Conservation (phyloP, 2,888 invertebrate genomes). For the Noctuana brunneofusca region DNA sequence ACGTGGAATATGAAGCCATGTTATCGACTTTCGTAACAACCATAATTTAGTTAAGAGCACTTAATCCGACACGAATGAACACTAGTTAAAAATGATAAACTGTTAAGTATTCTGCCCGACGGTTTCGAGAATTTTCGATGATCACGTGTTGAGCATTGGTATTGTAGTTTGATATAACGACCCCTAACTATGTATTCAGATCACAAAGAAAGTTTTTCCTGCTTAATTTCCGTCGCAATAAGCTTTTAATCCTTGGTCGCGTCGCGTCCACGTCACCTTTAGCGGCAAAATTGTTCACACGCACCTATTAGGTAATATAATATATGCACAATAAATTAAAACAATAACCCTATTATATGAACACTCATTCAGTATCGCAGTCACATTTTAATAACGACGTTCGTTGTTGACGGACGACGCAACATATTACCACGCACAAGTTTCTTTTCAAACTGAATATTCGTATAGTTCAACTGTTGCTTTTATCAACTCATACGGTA, state of each 20-base stretch:
- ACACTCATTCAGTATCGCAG: slow-evolving; percentile 68
- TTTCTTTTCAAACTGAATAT: slow-evolving; percentile 75
- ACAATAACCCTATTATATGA: slow-evolving; percentile 53
- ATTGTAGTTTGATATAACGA: slow-evolving; percentile 41
- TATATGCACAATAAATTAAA: slow-evolving; percentile 55
- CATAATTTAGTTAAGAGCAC: slow-evolving; percentile 74
- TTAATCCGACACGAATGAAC: slow-evolving; percentile 63
- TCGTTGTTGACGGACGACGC: slow-evolving; percentile 50
- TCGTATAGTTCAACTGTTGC: slow-evolving; percentile 74
- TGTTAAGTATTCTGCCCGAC: slow-evolving; percentile 52
- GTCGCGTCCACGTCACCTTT: slow-evolving; percentile 73
- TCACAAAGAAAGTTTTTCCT: slow-evolving; percentile 67
- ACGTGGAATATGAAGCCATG: slow-evolving; percentile 79
- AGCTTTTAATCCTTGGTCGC: slow-evolving; percentile 71
- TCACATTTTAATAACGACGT: slow-evolving; percentile 75
- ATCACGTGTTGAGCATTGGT: slow-evolving; percentile 57
- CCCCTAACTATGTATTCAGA: slow-evolving; percentile 56
- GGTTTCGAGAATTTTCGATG: slow-evolving; percentile 74
- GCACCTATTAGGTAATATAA: slow-evolving; percentile 39
- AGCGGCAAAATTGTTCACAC: slow-evolving; percentile 53
- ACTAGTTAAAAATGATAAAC: slow-evolving; percentile 59
- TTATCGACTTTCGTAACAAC: slow-evolving; percentile 79
- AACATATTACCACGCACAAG: slow-evolving; percentile 54
- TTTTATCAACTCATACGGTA: slow-evolving; percentile 76
- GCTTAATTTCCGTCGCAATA: slow-evolving; percentile 71